Conservation (phyloP, 2,888 invertebrate species). For the Nipponacmea schrenckii region DNA sequence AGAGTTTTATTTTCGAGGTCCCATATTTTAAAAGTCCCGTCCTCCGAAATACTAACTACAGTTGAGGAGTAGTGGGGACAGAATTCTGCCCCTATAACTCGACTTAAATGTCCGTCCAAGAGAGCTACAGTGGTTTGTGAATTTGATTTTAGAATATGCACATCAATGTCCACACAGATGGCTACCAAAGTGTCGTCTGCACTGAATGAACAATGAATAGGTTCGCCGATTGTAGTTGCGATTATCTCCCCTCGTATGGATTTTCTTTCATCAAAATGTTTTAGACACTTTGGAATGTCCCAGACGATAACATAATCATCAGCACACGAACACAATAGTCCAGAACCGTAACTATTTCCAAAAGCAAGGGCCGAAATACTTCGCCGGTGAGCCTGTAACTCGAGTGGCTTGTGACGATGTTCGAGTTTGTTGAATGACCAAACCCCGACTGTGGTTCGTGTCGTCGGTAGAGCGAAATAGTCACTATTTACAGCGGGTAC, state of each 20-base stretch:
- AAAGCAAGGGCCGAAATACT: slow-evolving; percentile 52
- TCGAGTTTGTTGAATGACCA: slow-evolving; percentile 50
- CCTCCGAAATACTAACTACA: slow-evolving; percentile 61
- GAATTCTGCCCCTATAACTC: slow-evolving; percentile 58
- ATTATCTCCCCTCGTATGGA: slow-evolving; percentile 49
- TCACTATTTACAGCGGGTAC: slow-evolving; percentile 42
- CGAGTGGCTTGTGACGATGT: slow-evolving; percentile 49
- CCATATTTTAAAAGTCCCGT: slow-evolving; percentile 65
- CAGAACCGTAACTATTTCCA: slow-evolving; percentile 40
- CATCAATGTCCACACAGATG: slow-evolving; percentile 51
- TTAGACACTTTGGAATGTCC: slow-evolving; percentile 52
- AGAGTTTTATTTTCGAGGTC: slow-evolving; percentile 48
- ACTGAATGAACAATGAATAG: slow-evolving; percentile 51
- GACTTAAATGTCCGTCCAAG: slow-evolving; percentile 58
- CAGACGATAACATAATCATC: slow-evolving; percentile 63
- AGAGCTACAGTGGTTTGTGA: slow-evolving; percentile 40
- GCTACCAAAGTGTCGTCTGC: slow-evolving; percentile 55
- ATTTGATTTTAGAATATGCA: slow-evolving; percentile 49
- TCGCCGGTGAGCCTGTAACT: slow-evolving; percentile 55
- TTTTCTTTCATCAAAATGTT: slow-evolving; percentile 42
- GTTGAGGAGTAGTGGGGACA: slow-evolving; percentile 62
- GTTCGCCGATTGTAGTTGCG: slow-evolving; percentile 48
- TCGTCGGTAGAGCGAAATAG: slow-evolving; percentile 52
- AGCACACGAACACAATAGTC: slow-evolving; percentile 57
- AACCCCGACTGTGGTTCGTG: slow-evolving; percentile 51